Base-by-base conservation (phyloP, 2,888 invertebrate species). In the Apamea monoglypha region DNA sequence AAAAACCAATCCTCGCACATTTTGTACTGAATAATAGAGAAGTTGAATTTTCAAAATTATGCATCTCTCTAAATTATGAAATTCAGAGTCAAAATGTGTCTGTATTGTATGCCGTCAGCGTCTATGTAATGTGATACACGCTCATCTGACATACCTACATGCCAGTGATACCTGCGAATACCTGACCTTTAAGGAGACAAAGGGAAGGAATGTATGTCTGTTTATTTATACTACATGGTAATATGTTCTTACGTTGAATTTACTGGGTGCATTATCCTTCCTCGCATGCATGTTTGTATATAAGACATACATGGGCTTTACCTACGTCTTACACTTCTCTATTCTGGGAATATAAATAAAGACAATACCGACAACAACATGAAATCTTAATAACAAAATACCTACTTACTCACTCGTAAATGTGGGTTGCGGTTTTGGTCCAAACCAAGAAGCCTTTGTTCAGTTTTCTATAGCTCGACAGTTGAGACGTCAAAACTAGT, bases 171-270 rank as follows among this genome's bases (percentile, higher is more conserved):
- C 81, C 73, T 78, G 56, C 66, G 67, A 79, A 74, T 87, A 80
- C 81, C 79, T 81, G 77, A 78, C 74, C 80, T 89, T 87, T 82
- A 78, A 71, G 71, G 83, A 80, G 69, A 75, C 82, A 87, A 89
- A 87, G 83, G 50, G 50, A 50, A 16, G 83, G 88, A 78, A 81
- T 88, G 83, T 82, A 67, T 74, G 74, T 83, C 66, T 76, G 78
- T 80, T 76, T 71, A 75, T 80, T 70, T 70, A 61, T 56, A 67
- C 61, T 56, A 84, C 50, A 61, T 61, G 63, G 59, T 76, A 76
- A 47, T 70, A 59, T 10, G 32, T 47, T 56, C 64, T 12, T 36
- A 64, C 25, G 61, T 59, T n/a, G 32, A 63, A 67, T 63, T 56
- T n/a, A 8, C 16, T n/a, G 21, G 32, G 59, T 32, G 1, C 36